These are phyloP conservation scores for Scortum barcoo DNA, from an alignment of 2,113 vertebrate species.

Conservation along the genomic window DNA sequence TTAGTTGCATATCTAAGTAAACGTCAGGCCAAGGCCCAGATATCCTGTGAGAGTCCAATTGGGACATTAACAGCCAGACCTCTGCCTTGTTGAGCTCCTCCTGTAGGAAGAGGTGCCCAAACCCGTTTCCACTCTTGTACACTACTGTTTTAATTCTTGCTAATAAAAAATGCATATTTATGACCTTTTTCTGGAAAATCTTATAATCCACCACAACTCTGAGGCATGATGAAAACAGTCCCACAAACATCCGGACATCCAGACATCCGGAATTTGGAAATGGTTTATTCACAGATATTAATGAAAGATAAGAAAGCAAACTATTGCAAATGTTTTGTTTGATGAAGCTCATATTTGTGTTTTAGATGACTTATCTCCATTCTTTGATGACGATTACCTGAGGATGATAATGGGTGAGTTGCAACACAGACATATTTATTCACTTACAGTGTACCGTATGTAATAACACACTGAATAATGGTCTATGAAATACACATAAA, in stretches of 20 bases:
- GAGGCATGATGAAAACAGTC: not conserved
- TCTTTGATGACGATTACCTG: slow-evolving; percentile 16
- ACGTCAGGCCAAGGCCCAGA: not conserved
- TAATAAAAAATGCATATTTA: not conserved
- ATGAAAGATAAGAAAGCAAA: not conserved
- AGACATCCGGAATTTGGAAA: not conserved
- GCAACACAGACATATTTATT: not conserved
- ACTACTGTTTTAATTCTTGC: not conserved
- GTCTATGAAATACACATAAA: rapidly evolving
- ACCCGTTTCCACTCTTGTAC: not conserved
- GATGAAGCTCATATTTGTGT: slow-evolving; percentile 27
- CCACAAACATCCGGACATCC: not conserved
- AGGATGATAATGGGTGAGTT: slow-evolving; percentile 35
- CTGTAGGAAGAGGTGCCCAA: not conserved
- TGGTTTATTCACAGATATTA: not conserved
- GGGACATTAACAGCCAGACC: not conserved
- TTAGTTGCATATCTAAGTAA: not conserved
- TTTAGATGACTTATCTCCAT: slow-evolving; percentile 62
- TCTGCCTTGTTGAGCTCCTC: not conserved
- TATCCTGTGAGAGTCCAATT: not conserved
- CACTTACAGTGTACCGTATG: not conserved
- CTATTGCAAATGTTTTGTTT: not conserved
- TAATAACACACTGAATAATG: not conserved
- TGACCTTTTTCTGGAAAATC: not conserved
- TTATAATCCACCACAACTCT: not conserved